Evolutionary conservation across 1,140 invertebrate species (phyloP).

Genomic region (Monomorium pharaonis): DNA sequence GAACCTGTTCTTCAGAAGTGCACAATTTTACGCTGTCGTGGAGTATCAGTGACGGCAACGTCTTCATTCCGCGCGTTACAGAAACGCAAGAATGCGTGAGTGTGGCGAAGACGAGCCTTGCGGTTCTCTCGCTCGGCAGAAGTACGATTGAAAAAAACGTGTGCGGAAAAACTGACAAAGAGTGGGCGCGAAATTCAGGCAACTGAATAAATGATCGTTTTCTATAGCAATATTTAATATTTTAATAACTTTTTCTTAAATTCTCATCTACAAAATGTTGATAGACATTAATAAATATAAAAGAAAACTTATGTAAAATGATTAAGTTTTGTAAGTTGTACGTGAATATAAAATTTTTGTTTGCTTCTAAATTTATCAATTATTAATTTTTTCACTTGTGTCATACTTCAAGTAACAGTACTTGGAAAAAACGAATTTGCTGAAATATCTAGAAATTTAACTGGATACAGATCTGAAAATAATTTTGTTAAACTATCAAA

Average conservation of each 20-base stretch:
- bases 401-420: neutral
- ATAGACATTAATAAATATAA: neutral
- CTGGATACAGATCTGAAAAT: too few species aligned
- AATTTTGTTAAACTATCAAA: too few species aligned
- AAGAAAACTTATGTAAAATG: neutral
- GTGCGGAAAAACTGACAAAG: neutral
- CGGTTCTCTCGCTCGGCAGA: neutral
- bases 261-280: neutral
- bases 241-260: neutral
- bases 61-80: slow-evolving; percentile 22
- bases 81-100: neutral
- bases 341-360: neutral
- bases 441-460: too few species aligned
- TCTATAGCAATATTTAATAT: too few species aligned
- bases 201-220: too few species aligned
- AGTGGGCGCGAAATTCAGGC: too few species aligned
- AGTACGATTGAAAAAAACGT: neutral
- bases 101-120: neutral
- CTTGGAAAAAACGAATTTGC: too few species aligned
- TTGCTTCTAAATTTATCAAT: neutral
- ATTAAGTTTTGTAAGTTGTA: neutral
- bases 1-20: neutral
- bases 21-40: neutral
- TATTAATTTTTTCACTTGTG: neutral
- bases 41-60: neutral